Base-by-base conservation (phyloP, 2,888 invertebrate species). In the Glyphotaelius pellucidus region DNA sequence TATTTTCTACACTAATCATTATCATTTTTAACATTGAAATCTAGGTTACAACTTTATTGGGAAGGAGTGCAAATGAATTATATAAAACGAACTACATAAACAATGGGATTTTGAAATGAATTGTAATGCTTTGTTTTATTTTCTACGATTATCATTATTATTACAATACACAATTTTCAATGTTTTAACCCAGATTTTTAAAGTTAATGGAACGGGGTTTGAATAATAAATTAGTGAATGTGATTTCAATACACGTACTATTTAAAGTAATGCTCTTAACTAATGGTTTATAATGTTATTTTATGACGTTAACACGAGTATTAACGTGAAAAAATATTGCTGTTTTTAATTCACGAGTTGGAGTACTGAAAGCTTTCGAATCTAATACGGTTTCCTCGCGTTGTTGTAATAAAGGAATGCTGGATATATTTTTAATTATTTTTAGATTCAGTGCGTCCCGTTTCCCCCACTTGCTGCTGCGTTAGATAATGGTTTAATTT, bases 401-500 rank as follows among this genome's bases (percentile, higher is more conserved):
- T 67, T 25, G 67, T 67, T 67, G 25, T 67, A 67, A 25, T 67
- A 67, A n/a, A n/a, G 15, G 9, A 67, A 67, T 9, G 25, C 9
- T n/a, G 67, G 67, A 25, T 67, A 67, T 67, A 67, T 67, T 25
- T 67, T 67, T 67, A 2, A 9, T 25, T 67, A 25, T 67, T 67
- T 67, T 67, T 67, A 67, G 67, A 67, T 67, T 25, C 67, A 67
- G 25, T 25, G 52, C 52, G 67, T 67, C 67, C 67, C 67, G 67
- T 67, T 67, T 67, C 9, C 25, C 1, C 19, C 25, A 25, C 25
- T 67, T 25, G 67, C 25, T 67, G 25, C n/a, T 67, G 67, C 67
- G 67, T 67, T n/a, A n/a, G 67, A 67, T 67, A 67, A n/a, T 67
- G 67, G 67, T 67, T 67, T 67, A 67, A 67, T 67, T 67, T 67